Evolutionary conservation across 2,797 vertebrate genomes (phyloP).

Genomic region (Manis pentadactyla): DNA sequence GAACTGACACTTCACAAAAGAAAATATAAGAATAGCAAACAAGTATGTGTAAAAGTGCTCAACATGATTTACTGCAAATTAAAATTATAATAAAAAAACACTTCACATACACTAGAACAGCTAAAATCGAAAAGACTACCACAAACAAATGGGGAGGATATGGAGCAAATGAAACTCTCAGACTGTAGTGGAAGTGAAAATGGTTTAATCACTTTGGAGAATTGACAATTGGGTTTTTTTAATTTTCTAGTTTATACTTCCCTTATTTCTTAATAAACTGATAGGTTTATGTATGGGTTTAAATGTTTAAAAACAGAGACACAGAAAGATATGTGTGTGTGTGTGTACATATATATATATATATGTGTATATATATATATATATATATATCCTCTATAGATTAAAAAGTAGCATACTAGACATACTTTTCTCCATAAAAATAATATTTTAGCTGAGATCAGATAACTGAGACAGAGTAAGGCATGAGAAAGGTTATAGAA

Average conservation of each 20-base stretch:
- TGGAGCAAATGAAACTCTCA: not conserved
- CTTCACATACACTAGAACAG: not conserved
- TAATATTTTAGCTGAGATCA: not conserved
- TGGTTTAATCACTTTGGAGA: not conserved
- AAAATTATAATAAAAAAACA: not conserved
- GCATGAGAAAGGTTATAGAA: not conserved
- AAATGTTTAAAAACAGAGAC: no score
- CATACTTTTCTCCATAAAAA: not conserved
- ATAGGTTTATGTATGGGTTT: not conserved
- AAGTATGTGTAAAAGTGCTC: not conserved
- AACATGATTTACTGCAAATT: conserved; percentile 27
- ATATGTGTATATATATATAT: not conserved
- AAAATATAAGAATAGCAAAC: not conserved
- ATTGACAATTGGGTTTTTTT: not conserved
- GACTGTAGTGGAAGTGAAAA: not conserved
- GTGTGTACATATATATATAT: not conserved
- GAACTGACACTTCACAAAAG: no score
- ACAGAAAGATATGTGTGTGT: not conserved
- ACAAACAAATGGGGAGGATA: not conserved
- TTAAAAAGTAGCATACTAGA: not conserved
- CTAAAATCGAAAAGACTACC: conserved; percentile 30
- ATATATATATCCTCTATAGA: not conserved
- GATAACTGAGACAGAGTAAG: not conserved
- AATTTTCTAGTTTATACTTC: not conserved
- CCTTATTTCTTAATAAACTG: not conserved